phyloP scores from a whole-genome alignment of 2,113 vertebrate genomes.

The Nothobranchius kuhntae region DNA sequence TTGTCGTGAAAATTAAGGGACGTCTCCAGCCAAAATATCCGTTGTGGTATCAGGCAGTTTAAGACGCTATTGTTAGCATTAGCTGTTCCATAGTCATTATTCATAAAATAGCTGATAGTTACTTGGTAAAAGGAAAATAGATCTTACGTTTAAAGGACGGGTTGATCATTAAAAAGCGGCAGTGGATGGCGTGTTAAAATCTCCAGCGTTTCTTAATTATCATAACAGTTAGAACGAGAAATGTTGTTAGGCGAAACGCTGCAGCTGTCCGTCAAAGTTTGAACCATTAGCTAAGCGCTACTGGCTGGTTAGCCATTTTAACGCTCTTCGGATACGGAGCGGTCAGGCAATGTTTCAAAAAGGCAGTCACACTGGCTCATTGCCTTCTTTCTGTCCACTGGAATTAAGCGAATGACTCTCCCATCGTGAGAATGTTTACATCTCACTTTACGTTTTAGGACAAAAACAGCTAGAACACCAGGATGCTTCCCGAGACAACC shows the following conservation, averaged over 20 bases:
- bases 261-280: constrained; percentile 68
- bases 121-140: constrained; percentile 2
- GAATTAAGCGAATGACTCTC: not conserved
- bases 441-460: constrained; percentile 22
- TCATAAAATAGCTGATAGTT: constrained; percentile 21
- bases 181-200: not conserved
- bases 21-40: not conserved
- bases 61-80: constrained; percentile 54
- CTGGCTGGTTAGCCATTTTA: constrained; percentile 47
- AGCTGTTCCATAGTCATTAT: constrained; percentile 33
- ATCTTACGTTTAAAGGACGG: not conserved
- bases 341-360: constrained; percentile 13
- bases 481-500: constrained; percentile 72
- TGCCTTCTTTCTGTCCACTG: constrained; percentile 25
- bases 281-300: constrained; percentile 58
- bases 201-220: not conserved
- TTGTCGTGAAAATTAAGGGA: not conserved
- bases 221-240: not conserved
- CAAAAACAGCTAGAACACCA: constrained; percentile 54
- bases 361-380: not conserved
- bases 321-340: constrained; percentile 21
- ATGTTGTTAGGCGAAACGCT: not conserved
- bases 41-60: constrained; percentile 5
- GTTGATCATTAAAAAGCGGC: not conserved
- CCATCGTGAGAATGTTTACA: constrained; percentile 21